Evolutionary conservation across 2,888 invertebrate genomes (phyloP).

Genomic region (Phania funesta): DNA sequence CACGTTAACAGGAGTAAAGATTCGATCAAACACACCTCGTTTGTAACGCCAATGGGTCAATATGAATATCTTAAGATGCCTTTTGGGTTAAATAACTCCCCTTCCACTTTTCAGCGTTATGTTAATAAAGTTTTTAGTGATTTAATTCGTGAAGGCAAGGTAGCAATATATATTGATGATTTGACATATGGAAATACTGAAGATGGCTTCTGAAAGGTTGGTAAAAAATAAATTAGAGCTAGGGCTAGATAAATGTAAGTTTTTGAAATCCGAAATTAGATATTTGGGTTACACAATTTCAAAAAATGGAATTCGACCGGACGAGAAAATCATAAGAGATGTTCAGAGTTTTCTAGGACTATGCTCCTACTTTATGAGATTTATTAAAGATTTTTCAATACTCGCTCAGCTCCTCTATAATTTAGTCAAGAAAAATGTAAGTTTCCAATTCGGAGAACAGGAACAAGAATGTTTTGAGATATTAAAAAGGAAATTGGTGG

Average conservation of each 20-base stretch:
- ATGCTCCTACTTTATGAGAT: slow-evolving; percentile 6
- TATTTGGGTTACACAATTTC: slow-evolving; percentile 68
- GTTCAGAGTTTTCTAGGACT: slow-evolving; percentile 1
- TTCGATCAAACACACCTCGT: slow-evolving; percentile 60
- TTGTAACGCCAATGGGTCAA: slow-evolving; percentile 15
- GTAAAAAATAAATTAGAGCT: slow-evolving; percentile 61
- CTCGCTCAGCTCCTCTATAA: slow-evolving; percentile 9
- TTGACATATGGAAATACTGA: slow-evolving; percentile 63
- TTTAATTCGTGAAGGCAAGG: too few species aligned
- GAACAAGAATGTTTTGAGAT: background rate
- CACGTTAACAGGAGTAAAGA: slow-evolving; percentile 1
- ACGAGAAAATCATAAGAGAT: background rate
- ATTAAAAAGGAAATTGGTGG: background rate
- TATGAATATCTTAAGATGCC: slow-evolving; percentile 11
- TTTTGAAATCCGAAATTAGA: slow-evolving; percentile 65
- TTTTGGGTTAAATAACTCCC: too few species aligned
- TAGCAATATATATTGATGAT: too few species aligned
- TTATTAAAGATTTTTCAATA: slow-evolving; percentile 7
- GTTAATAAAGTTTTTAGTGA: too few species aligned
- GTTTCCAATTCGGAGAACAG: background rate
- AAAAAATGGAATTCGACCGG: background rate
- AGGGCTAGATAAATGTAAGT: slow-evolving; percentile 69
- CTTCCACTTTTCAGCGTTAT: too few species aligned
- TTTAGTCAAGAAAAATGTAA: background rate
- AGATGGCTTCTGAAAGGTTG: slow-evolving; percentile 65